Percentiles rank a stretch among this genome's conserved stretches.
phyloP scores from a whole-genome alignment of 2,888 invertebrate species.

The Philaethria dido region DNA sequence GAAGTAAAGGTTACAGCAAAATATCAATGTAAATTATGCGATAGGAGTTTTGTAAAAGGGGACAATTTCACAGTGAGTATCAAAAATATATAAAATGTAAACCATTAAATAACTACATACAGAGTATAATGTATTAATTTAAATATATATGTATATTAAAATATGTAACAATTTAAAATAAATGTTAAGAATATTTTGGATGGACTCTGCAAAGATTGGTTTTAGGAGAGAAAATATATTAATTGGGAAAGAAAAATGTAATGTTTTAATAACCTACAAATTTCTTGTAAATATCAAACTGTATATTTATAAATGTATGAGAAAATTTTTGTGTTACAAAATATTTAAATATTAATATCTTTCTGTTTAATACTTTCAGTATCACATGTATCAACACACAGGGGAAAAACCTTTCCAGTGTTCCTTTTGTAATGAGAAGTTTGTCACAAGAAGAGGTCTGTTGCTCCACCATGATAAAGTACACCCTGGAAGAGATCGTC shows the following conservation, averaged over 20 bases:
- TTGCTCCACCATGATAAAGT: constrained; percentile 65
- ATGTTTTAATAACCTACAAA: too few relatives aligned
- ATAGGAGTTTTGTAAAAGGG: constrained; percentile 64
- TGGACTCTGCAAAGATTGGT: too few relatives aligned
- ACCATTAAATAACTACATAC: not conserved
- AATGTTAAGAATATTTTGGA: too few relatives aligned
- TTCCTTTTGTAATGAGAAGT: constrained; percentile 84
- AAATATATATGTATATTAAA: too few relatives aligned
- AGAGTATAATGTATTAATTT: too few relatives aligned
- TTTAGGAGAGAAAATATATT: too few relatives aligned
- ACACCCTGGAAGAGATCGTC: constrained; percentile 60
- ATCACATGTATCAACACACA: constrained; percentile 86
- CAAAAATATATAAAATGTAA: not conserved
- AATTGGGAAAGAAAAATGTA: too few relatives aligned
- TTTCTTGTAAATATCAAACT: too few relatives aligned
- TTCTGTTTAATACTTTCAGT: constrained; percentile 58
- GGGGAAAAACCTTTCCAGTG: constrained; percentile 97
- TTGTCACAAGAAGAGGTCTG: constrained; percentile 68
- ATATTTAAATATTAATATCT: not conserved
- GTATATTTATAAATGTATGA: too few relatives aligned
- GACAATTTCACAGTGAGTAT: constrained; percentile 70
- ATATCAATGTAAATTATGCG: constrained; percentile 65
- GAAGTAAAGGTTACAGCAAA: constrained; percentile 57
- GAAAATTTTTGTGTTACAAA: too few relatives aligned
- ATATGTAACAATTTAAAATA: too few relatives aligned